A percentile compares a stretch with the other conserved stretches of the same genome.
Conservation (phyloP, 2,113 vertebrate genomes). For the Phoenicopterus ruber region DNA sequence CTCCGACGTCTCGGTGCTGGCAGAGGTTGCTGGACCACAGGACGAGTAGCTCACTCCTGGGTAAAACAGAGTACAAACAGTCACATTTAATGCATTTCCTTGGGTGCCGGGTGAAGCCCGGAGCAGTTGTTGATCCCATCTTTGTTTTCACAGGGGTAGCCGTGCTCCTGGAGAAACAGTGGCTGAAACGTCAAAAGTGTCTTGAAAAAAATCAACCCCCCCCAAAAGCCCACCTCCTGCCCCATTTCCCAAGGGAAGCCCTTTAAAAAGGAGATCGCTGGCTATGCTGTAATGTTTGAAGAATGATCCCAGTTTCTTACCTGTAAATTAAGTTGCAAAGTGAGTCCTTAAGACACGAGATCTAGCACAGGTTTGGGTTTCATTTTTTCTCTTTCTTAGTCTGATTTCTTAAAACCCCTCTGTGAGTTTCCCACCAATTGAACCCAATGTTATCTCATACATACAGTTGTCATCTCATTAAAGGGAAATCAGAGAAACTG, state of each 20-base stretch:
- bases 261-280: background rate
- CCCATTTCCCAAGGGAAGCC: background rate
- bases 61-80: background rate
- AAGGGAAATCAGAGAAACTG: slow-evolving; percentile 89
- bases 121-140: background rate
- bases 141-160: background rate
- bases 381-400: slow-evolving; percentile 28
- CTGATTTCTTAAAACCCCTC: slow-evolving; percentile 84
- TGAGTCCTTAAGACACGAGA: slow-evolving; percentile 74
- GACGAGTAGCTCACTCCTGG: background rate
- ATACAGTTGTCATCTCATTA: slow-evolving; percentile 88
- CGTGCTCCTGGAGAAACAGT: background rate
- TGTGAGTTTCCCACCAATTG: slow-evolving; percentile 72
- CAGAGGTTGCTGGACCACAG: background rate
- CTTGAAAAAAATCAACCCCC: background rate
- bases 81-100: background rate
- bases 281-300: background rate
- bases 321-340: slow-evolving; percentile 67
- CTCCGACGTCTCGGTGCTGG: rapidly evolving
- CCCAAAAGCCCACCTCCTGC: background rate
- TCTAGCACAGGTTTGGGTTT: background rate
- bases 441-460: slow-evolving; percentile 82
- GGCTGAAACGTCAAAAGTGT: background rate
- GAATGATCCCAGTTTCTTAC: background rate
- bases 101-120: rapidly evolving